Conservation (phyloP, 2,113 vertebrate genomes). For the Mirza zaza region DNA sequence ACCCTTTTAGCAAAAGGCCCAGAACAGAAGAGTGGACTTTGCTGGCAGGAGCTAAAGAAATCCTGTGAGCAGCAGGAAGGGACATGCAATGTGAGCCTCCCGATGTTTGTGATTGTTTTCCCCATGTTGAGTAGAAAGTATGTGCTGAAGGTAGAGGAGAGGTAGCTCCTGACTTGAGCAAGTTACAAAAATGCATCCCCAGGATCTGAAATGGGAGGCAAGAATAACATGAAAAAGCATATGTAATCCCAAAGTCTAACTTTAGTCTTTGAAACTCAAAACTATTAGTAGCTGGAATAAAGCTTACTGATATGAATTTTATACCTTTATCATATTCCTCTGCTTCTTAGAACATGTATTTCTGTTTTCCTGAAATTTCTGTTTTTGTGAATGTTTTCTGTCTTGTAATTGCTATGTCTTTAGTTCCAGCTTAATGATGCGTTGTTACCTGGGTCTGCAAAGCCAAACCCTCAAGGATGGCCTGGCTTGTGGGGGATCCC, state of each 20-base stretch:
- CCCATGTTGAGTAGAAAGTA: neutral
- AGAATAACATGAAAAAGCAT: neutral
- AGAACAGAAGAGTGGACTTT: neutral
- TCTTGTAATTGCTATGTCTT: neutral
- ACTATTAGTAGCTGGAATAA: neutral
- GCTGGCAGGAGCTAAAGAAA: neutral
- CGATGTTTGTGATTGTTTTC: neutral
- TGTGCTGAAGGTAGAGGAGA: neutral
- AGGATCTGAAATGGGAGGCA: neutral
- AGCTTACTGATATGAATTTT: neutral
- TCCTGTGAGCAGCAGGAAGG: neutral
- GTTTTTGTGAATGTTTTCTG: neutral
- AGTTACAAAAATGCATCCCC: neutral
- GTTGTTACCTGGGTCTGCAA: conserved; percentile 61
- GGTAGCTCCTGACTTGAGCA: neutral
- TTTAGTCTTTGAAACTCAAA: conserved; percentile 35
- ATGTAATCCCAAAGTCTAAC: neutral
- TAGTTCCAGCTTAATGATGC: conserved; percentile 81
- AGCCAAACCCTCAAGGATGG: conserved; percentile 77
- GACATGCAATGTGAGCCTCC: neutral
- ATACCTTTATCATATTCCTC: neutral
- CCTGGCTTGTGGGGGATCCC: conserved; percentile 80
- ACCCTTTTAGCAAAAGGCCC: neutral
- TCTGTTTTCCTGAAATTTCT: neutral
- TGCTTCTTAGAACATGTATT: neutral